Conservation (phyloP, 1,140 invertebrate species). For the Pogonus chalceus region DNA sequence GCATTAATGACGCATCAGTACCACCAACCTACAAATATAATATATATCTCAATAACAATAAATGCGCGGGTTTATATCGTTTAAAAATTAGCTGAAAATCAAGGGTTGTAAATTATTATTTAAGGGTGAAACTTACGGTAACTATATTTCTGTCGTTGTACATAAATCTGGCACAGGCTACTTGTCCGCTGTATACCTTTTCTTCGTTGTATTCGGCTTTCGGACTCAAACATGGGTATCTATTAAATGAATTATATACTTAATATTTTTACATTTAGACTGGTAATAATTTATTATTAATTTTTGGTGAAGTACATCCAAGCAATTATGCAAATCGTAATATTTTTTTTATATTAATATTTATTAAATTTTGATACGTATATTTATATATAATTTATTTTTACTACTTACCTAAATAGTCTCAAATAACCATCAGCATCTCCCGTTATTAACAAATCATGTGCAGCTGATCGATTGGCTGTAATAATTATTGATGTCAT, state of each 20-base stretch:
- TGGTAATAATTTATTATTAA: too few relatives aligned
- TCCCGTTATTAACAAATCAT: slow-evolving; percentile 74
- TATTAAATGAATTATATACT: too few relatives aligned
- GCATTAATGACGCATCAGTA: slow-evolving; percentile 83
- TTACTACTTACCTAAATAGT: slow-evolving; percentile 60
- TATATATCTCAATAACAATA: neutral
- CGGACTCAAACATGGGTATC: slow-evolving; percentile 70
- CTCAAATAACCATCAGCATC: slow-evolving; percentile 87
- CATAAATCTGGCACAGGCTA: slow-evolving; percentile 71
- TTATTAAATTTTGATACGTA: too few relatives aligned
- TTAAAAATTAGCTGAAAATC: too few relatives aligned
- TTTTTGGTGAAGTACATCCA: too few relatives aligned
- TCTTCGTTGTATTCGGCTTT: slow-evolving; percentile 80
- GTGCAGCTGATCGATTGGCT: slow-evolving; percentile 66
- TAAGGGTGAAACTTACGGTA: slow-evolving; percentile 38
- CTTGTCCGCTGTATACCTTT: slow-evolving; percentile 79
- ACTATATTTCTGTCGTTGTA: slow-evolving; percentile 79
- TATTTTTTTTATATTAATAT: too few relatives aligned
- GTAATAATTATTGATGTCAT: slow-evolving; percentile 71
- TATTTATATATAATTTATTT: too few relatives aligned
- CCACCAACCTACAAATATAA: slow-evolving; percentile 49
- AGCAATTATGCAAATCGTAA: too few relatives aligned
- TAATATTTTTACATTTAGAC: too few relatives aligned
- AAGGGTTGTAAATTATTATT: neutral
- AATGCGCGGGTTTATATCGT: too few relatives aligned